A percentile compares a stretch with the other conserved stretches of the same genome.
Conservation (phyloP, 2,797 vertebrate genomes). For the Argya squamiceps region DNA sequence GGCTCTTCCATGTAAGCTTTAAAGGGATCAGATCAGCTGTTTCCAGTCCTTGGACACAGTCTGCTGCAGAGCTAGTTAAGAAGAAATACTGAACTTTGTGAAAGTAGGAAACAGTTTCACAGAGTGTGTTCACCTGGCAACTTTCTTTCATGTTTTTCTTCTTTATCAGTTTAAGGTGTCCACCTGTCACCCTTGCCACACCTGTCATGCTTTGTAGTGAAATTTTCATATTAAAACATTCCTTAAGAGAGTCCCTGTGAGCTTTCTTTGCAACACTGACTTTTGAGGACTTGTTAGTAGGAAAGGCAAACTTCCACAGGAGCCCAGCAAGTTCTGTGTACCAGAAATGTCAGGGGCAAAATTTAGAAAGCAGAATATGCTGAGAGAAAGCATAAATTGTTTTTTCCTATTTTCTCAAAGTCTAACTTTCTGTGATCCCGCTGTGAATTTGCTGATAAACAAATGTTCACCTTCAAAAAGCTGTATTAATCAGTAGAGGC, state of each 20-base stretch:
- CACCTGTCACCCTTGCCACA: not conserved
- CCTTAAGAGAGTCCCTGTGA: not conserved
- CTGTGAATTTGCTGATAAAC: not conserved
- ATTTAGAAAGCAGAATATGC: not conserved
- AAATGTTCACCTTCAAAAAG: not conserved
- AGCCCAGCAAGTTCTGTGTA: not conserved
- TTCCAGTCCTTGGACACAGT: not conserved
- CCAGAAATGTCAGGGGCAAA: not conserved
- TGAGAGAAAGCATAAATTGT: not conserved
- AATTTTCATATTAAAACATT: slow-evolving; percentile 29
- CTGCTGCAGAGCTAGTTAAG: not conserved
- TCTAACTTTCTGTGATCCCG: not conserved
- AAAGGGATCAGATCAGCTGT: not conserved
- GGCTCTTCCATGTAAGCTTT: not conserved
- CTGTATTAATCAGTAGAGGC: not conserved
- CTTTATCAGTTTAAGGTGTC: not conserved
- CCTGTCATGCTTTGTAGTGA: not conserved
- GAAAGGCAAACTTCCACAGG: slow-evolving; percentile 3
- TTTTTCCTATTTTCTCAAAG: not conserved
- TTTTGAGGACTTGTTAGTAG: slow-evolving; percentile 19
- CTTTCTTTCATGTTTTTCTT: not conserved
- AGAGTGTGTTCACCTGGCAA: not conserved
- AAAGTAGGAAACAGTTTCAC: not conserved
- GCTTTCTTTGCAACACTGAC: not conserved
- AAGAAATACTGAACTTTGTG: not conserved